phyloP scores from a whole-genome alignment of 2,888 invertebrate genomes.

The Danaus chrysippus region DNA sequence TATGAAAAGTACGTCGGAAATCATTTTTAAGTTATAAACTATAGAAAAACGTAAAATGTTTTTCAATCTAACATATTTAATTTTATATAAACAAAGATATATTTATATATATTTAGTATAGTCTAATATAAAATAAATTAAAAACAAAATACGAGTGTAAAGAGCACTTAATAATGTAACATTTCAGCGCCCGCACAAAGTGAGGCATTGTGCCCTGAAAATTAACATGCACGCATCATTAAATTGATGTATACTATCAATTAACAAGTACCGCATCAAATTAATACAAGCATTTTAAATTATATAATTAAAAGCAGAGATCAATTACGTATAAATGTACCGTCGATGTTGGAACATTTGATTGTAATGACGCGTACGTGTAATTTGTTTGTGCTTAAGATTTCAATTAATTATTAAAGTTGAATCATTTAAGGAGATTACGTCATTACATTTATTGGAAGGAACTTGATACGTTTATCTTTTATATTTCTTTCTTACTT shows the following conservation, averaged over 20 bases:
- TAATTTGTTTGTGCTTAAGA: conserved; percentile 36
- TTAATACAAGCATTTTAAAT: conserved; percentile 78
- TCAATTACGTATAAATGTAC: conserved; percentile 53
- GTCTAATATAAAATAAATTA: not conserved
- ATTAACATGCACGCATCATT: conserved; percentile 70
- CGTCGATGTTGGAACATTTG: conserved; percentile 36
- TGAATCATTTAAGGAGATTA: not conserved
- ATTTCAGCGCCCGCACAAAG: conserved; percentile 57
- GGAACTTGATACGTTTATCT: too few species aligned
- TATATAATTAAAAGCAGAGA: conserved; percentile 65
- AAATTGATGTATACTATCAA: conserved; percentile 71
- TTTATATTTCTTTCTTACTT: too few species aligned
- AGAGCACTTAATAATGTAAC: conserved; percentile 22
- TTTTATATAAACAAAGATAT: too few species aligned
- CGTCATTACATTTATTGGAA: too few species aligned
- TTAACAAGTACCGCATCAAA: conserved; percentile 61
- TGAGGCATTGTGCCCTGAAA: conserved; percentile 62
- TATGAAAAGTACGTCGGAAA: not conserved
- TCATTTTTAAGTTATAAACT: too few species aligned
- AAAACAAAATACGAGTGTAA: conserved; percentile 1
- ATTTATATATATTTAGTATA: not conserved
- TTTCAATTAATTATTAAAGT: not conserved
- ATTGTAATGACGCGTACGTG: conserved; percentile 41
- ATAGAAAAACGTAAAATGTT: too few species aligned
- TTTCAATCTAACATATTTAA: too few species aligned